Evolutionary conservation across 2,888 invertebrate genomes (phyloP).

Genomic region (Lasioglossum malachurum): DNA sequence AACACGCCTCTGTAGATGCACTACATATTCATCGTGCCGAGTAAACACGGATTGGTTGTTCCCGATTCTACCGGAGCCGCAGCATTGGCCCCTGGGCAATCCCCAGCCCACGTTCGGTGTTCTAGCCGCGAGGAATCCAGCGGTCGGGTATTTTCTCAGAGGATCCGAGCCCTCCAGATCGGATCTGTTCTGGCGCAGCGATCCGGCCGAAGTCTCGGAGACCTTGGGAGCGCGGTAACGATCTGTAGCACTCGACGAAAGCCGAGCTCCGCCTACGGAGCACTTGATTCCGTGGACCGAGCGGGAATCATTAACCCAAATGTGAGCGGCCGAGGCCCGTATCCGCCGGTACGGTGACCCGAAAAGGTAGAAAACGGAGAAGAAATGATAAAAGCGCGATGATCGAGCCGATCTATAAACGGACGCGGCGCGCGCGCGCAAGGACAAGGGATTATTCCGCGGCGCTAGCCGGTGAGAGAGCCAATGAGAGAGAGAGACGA

Average conservation of each 20-base stretch:
- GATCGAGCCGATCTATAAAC: conserved; percentile 58
- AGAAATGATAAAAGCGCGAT: conserved; percentile 11
- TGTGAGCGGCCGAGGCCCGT: background rate
- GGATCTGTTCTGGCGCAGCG: background rate
- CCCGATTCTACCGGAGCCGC: background rate
- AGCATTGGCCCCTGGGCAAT: background rate
- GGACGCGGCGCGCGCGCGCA: conserved; percentile 56
- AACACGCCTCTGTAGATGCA: background rate
- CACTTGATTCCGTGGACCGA: conserved; percentile 17
- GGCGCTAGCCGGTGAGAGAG: conserved; percentile 55
- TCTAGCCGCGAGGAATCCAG: background rate
- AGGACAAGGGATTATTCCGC: conserved; percentile 73
- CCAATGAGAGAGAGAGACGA: conserved; percentile 65
- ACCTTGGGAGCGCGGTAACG: conserved; percentile 5
- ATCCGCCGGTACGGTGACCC: background rate
- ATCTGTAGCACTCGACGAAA: conserved; percentile 8
- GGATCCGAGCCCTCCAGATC: background rate
- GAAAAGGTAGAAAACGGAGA: background rate
- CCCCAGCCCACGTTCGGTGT: background rate
- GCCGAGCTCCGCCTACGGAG: conserved; percentile 10
- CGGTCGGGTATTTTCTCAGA: background rate
- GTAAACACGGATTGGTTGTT: background rate
- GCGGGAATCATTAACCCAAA: conserved; percentile 22
- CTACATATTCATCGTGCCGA: background rate
- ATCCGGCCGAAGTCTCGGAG: background rate